Evolutionary conservation across 1,140 invertebrate species (phyloP), one percentile per base, ranked within the genome.

Genomic region (Lepeophtheirus salmonis): DNA sequence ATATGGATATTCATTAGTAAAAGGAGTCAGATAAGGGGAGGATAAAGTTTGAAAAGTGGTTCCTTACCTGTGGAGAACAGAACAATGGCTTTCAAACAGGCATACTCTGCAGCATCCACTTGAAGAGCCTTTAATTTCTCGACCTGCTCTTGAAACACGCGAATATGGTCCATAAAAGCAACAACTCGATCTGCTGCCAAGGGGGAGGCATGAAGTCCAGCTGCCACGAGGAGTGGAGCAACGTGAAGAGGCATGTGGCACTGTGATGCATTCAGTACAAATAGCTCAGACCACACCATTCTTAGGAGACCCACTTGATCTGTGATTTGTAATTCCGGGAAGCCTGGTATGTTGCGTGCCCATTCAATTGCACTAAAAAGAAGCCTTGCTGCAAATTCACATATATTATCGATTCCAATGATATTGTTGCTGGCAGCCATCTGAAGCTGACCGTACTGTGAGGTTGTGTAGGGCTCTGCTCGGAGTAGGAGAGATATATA

Each of bases 51-150:
- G 30, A 10, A 41, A 41, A 41, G n/a, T 10, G 30, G 17, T 6
- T 21, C 79, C 84, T 86, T 81, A 97, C 92, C 94, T 79, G 92
- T 92, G 67, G 90, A 95, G 79, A 97, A 97, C 70, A 97, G 83
- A 67, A 96, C 91, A 73, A 97, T 96, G 63, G 92, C 92, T 77
- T 97, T 97, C 70, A 97, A 80, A 76, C 92, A 97, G 74, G 87
- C 90, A 76, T 97, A 97, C 74, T 97, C 94, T 50, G 92, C 91
- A 2, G 89, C 88, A 74, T 97, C 94, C 56, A 97, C 89, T 72
- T 96, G 91, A 50, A 97, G 81, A n/a, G 85, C 86, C 76, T 95
- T 96, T 67, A 97, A 78, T 73, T 96, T 96, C 75, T 97, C 94
- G 71, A 97, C 89, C 77, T 97, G 91, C 73, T 96, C 90, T 70